Conservation (phyloP, 2,888 invertebrate species). For the Dryadula phaetusa region DNA sequence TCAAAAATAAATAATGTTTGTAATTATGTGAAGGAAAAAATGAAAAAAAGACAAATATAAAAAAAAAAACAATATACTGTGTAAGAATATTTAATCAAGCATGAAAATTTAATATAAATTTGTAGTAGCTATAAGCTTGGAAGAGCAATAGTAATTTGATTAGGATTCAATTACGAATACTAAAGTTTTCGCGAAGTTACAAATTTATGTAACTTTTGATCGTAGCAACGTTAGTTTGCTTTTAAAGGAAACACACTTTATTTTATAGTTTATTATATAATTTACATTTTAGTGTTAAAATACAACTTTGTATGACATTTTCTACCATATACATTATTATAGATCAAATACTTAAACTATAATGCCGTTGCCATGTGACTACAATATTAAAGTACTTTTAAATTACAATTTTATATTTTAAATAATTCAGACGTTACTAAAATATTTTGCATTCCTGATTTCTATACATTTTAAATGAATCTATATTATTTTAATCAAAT, state of each 20-base stretch:
- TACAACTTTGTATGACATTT: not conserved
- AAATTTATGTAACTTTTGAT: slow-evolving; percentile 15
- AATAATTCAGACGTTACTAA: too few species aligned
- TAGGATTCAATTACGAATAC: slow-evolving; percentile 1
- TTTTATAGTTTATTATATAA: not conserved
- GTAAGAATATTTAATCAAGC: not conserved
- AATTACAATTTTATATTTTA: too few species aligned
- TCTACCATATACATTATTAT: not conserved
- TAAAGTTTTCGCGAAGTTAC: slow-evolving; percentile 7
- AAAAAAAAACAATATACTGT: not conserved
- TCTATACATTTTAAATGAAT: too few species aligned
- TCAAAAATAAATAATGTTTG: too few species aligned
- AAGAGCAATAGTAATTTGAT: slow-evolving; percentile 17
- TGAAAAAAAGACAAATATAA: too few species aligned
- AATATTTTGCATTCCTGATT: too few species aligned
- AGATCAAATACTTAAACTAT: not conserved
- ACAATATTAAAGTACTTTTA: not conserved
- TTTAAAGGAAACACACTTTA: slow-evolving; percentile 1
- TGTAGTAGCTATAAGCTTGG: not conserved
- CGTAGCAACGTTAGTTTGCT: slow-evolving; percentile 1
- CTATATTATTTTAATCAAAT: too few species aligned
- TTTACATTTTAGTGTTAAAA: not conserved
- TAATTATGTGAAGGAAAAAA: too few species aligned
- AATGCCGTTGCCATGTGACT: not conserved
- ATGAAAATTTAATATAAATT: slow-evolving; percentile 8